These are phyloP conservation scores for Diadromus collaris DNA, from an alignment of 2,888 invertebrate species.

Conservation along the genomic window DNA sequence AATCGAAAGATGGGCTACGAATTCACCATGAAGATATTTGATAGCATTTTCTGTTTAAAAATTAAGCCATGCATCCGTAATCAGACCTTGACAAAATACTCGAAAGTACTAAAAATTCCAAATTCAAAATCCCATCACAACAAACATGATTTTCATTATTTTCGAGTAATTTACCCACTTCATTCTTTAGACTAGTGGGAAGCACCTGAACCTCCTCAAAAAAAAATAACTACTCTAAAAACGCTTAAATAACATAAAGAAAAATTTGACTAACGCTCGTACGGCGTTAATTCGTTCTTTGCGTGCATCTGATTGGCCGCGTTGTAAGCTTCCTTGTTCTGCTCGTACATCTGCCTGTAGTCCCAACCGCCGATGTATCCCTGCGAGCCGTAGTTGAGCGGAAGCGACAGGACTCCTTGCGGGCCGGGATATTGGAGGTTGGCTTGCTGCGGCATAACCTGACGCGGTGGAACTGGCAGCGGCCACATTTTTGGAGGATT, in stretches of 20 bases:
- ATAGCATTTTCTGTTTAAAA: too few species aligned
- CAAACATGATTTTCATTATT: too few species aligned
- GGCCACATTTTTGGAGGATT: slow-evolving; percentile 71
- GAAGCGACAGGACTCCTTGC: slow-evolving; percentile 65
- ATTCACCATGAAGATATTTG: too few species aligned
- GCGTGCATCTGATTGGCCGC: slow-evolving; percentile 67
- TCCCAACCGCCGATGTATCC: slow-evolving; percentile 70
- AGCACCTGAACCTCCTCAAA: too few species aligned
- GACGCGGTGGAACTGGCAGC: slow-evolving; percentile 65
- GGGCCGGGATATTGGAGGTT: slow-evolving; percentile 70
- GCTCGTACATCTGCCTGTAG: slow-evolving; percentile 73
- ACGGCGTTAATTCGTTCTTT: slow-evolving; percentile 68
- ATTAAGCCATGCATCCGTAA: too few species aligned
- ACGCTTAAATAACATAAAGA: background rate
- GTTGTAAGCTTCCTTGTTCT: slow-evolving; percentile 70
- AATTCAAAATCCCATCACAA: too few species aligned
- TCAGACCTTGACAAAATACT: too few species aligned
- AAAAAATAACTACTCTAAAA: too few species aligned
- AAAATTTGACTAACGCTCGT: slow-evolving; percentile 71
- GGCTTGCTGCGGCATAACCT: slow-evolving; percentile 67
- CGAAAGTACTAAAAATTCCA: too few species aligned
- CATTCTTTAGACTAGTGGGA: too few species aligned
- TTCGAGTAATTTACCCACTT: too few species aligned
- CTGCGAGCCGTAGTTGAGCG: slow-evolving; percentile 69
- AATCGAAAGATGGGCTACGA: too few species aligned